phyloP scores from a whole-genome alignment of 2,113 vertebrate genomes.

The Notiomystis cincta region DNA sequence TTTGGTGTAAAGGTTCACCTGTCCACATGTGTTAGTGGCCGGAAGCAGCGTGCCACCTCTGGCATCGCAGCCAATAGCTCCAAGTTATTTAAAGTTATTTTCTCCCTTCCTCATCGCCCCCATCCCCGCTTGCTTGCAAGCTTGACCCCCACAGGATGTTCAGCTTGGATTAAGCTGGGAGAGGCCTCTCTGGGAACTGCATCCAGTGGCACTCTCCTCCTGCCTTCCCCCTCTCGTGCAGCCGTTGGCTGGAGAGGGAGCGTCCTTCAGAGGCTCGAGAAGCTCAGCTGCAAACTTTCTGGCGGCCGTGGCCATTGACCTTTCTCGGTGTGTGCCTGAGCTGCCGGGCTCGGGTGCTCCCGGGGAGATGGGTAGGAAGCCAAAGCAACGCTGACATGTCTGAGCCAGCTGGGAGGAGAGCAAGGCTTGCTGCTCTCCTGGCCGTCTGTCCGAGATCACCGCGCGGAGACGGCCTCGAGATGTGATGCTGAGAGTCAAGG shows the following conservation, averaged over 20 bases:
- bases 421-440: background rate
- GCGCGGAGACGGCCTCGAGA: background rate
- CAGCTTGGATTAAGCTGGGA: background rate
- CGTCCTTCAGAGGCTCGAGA: background rate
- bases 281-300: constrained; percentile 36
- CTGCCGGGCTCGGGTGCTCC: background rate
- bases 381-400: background rate
- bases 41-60: background rate
- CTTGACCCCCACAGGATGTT: background rate
- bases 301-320: background rate
- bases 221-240: background rate
- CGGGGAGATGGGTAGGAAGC: background rate
- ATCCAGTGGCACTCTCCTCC: background rate
- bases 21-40: constrained; percentile 59
- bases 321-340: constrained; percentile 5
- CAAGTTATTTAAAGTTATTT: constrained; percentile 47
- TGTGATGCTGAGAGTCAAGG: background rate
- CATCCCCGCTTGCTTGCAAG: background rate
- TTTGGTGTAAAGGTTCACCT: constrained; percentile 76
- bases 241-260: background rate
- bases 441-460: background rate
- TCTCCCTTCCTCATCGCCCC: background rate
- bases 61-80: background rate
- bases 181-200: background rate
- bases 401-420: rapidly evolving